phyloP scores from a whole-genome alignment of 2,888 invertebrate genomes.

The Polydrusus cervinus region DNA sequence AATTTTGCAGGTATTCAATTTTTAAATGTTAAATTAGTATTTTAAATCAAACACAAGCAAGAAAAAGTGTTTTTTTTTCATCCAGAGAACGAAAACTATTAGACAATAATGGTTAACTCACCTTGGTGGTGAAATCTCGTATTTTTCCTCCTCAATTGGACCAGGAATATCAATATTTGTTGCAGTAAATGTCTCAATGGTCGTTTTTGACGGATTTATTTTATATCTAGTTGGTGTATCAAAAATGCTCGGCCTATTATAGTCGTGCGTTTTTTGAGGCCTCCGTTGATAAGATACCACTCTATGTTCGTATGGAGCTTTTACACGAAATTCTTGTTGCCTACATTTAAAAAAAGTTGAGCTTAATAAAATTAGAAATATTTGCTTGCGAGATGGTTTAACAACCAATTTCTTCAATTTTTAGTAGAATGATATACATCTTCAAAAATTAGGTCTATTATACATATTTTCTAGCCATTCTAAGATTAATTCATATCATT shows the following conservation, averaged over 20 bases:
- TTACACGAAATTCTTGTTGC: constrained; percentile 46
- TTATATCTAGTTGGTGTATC: constrained; percentile 31
- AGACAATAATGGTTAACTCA: constrained; percentile 20
- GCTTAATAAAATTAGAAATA: too few species aligned
- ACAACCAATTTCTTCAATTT: too few species aligned
- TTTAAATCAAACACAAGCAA: too few species aligned
- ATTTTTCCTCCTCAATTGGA: constrained; percentile 30
- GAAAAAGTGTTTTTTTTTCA: too few species aligned
- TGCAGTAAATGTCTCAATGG: constrained; percentile 67
- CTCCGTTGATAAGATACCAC: constrained; percentile 29
- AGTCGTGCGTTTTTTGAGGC: constrained; percentile 30
- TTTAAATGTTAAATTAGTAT: background rate
- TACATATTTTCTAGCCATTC: too few species aligned
- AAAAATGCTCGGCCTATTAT: constrained; percentile 4
- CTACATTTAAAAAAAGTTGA: constrained; percentile 26
- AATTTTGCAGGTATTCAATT: too few species aligned
- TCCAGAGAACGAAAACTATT: background rate
- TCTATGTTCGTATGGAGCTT: constrained; percentile 42
- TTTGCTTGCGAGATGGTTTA: background rate
- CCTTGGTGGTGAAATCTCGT: constrained; percentile 39
- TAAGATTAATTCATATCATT: too few species aligned
- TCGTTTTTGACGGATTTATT: constrained; percentile 62
- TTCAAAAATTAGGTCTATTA: too few species aligned
- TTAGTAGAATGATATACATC: too few species aligned
- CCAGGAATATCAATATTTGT: constrained; percentile 67